Evolutionary conservation across 2,113 vertebrate species (phyloP).

Genomic region (Chloebia gouldiae): DNA sequence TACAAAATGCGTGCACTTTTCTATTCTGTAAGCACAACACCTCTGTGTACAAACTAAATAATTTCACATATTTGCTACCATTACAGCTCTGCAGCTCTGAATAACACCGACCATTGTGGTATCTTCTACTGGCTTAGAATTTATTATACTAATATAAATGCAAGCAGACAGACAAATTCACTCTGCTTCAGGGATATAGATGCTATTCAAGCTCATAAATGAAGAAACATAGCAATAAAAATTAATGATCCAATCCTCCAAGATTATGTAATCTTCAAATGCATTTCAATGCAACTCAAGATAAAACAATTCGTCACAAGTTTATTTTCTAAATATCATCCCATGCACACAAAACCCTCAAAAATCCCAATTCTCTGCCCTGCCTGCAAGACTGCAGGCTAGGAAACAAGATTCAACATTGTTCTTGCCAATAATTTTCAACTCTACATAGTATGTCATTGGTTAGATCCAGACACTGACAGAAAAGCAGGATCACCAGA

Average conservation of each 20-base stretch:
- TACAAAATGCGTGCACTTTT: neutral
- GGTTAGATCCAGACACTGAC: neutral
- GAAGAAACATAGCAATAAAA: neutral
- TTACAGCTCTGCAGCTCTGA: neutral
- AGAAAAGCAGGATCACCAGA: neutral
- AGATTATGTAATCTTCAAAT: neutral
- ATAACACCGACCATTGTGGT: neutral
- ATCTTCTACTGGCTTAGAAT: neutral
- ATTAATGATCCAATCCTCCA: neutral
- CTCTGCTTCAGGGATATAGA: neutral
- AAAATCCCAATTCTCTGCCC: neutral
- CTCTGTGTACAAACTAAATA: neutral
- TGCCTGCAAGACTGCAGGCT: neutral
- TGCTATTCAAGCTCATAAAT: neutral
- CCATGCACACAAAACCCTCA: neutral
- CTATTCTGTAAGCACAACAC: neutral
- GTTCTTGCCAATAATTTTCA: neutral
- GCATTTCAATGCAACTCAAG: neutral
- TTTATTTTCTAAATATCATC: neutral
- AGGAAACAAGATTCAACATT: neutral
- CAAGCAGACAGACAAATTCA: neutral
- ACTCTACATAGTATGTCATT: neutral
- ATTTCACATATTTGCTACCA: neutral
- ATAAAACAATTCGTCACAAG: neutral
- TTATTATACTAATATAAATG: neutral